Conservation (phyloP, 2,797 vertebrate genomes). For the Spheniscus humboldti region DNA sequence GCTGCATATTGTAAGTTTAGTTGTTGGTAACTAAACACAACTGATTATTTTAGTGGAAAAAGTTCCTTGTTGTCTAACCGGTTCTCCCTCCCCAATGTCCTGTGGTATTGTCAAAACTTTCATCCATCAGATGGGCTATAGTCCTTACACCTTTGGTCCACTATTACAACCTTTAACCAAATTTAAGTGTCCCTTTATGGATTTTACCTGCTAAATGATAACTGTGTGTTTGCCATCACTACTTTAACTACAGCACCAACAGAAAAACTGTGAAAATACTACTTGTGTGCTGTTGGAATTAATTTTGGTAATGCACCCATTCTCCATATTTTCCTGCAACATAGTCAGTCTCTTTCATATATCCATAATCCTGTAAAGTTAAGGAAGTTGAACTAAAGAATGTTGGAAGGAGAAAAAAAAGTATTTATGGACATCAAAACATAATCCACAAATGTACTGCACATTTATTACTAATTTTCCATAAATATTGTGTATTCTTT, state of each 20-base stretch:
- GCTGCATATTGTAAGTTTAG: constrained; percentile 49
- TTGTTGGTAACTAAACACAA: constrained; percentile 16
- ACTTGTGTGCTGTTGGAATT: not conserved
- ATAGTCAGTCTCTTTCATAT: not conserved
- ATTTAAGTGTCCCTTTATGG: not conserved
- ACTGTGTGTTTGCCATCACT: not conserved
- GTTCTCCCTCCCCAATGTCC: not conserved
- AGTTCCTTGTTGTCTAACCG: not conserved
- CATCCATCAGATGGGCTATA: not conserved
- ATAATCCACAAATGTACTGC: not conserved
- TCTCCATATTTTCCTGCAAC: not conserved
- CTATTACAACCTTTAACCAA: not conserved
- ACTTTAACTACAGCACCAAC: not conserved
- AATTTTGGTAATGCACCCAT: not conserved
- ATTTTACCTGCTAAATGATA: not conserved
- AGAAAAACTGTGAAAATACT: not conserved
- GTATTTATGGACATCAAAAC: not conserved
- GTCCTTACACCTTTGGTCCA: not conserved
- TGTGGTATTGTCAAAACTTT: not conserved
- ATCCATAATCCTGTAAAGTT: not conserved
- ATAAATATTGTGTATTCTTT: not conserved
- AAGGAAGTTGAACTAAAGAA: not conserved
- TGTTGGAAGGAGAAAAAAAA: not conserved
- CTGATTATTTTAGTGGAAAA: not conserved
- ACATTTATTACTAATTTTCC: not conserved